These are phyloP conservation scores for Caenorhabditis inopinata DNA, from an alignment of 1,140 invertebrate genomes.

Conservation along the genomic window DNA sequence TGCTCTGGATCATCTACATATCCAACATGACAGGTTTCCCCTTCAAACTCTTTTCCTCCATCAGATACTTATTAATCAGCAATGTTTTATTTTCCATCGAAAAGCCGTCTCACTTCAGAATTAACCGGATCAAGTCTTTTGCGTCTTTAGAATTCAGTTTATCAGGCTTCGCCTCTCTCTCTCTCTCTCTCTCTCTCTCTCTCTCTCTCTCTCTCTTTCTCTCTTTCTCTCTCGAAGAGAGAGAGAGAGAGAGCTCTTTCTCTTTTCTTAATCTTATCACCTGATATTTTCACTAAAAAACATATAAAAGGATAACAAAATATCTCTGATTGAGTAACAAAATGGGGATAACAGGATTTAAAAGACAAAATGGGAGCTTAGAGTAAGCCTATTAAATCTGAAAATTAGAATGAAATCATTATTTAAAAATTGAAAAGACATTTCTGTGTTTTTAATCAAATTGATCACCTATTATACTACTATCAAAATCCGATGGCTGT, in stretches of 20 bases:
- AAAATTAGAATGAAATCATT: background rate
- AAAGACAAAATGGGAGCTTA: background rate
- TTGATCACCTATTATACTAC: background rate
- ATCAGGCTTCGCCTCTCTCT: background rate
- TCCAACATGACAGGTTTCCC: background rate
- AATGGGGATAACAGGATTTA: background rate
- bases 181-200: no score
- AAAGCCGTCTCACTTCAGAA: background rate
- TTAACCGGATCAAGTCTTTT: background rate
- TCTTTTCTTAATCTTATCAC: conserved; percentile 7
- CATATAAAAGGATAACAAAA: background rate
- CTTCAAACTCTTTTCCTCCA: background rate
- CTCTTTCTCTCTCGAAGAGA: no score
- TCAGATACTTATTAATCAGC: background rate
- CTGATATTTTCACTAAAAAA: background rate
- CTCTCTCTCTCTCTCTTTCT: no score
- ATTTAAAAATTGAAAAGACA: background rate
- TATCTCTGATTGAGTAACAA: background rate
- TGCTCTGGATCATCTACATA: no score
- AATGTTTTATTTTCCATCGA: no score
- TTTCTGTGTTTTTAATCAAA: background rate
- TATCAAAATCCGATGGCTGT: no score
- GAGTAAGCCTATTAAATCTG: background rate
- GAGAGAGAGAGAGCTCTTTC: no score
- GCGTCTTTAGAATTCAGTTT: background rate